phyloP scores from a whole-genome alignment of 1,140 invertebrate genomes.

The Drosophila erecta region DNA sequence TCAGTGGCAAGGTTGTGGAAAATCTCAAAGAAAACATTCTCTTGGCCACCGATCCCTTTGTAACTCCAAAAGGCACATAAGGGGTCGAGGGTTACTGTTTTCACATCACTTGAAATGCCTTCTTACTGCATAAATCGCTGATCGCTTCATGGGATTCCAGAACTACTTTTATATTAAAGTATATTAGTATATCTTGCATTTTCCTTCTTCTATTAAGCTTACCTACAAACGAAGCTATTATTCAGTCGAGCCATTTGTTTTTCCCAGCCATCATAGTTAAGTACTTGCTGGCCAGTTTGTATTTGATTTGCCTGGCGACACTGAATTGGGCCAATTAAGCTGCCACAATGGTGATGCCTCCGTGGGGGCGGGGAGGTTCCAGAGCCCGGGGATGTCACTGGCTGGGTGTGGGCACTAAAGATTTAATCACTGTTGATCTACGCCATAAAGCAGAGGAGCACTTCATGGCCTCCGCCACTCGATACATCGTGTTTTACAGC shows the following conservation, averaged over 20 bases:
- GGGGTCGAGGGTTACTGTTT: background rate
- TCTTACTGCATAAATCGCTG: too few relatives aligned
- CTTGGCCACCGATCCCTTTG: constrained; percentile 48
- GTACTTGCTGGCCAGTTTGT: constrained; percentile 47
- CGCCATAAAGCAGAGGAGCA: constrained; percentile 34
- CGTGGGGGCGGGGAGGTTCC: background rate
- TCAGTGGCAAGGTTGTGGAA: constrained; percentile 28
- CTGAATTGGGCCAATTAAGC: constrained; percentile 58
- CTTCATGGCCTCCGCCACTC: constrained; percentile 20
- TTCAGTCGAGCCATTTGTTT: background rate
- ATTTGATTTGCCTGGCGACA: constrained; percentile 35
- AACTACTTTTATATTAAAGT: too few relatives aligned
- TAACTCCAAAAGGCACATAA: constrained; percentile 12
- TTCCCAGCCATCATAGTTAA: constrained; percentile 23
- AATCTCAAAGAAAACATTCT: constrained; percentile 16
- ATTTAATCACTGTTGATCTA: constrained; percentile 70
- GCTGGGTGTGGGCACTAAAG: constrained; percentile 51
- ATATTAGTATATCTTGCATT: background rate
- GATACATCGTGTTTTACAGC: constrained; percentile 78
- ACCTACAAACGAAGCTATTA: background rate
- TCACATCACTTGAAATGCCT: background rate
- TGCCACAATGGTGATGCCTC: constrained; percentile 33
- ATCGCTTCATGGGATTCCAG: too few relatives aligned
- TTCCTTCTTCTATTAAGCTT: background rate
- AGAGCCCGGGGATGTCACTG: constrained; percentile 50